Evolutionary conservation across 2,888 invertebrate species (phyloP), one percentile per base, ranked within the genome.

Genomic region (Platerodrilus igneus): DNA sequence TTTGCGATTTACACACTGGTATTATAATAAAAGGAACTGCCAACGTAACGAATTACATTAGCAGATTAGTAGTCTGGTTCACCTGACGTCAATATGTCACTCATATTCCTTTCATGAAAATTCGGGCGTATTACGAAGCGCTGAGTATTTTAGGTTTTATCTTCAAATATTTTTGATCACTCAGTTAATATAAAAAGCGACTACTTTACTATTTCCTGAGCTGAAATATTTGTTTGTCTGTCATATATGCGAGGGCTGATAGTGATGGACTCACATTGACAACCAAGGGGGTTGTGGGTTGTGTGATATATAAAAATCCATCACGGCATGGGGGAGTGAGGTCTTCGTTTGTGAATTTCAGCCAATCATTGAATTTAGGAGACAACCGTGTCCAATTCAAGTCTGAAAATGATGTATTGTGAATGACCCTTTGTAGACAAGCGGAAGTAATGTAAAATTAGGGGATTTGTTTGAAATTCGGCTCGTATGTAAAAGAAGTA

Each of bases 41-140:
- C 65, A 64, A 58, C 57, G 58, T 62, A 60, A 66, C 63, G 63
- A 64, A 66, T 66, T 60, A 56, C 63, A 64, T 64, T 64, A 64
- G 58, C 57, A 62, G 65, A 64, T 66, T 65, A 65, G 63, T 56
- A 54, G 49, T 52, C 51, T 49, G 51, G 52, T 53, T 51, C 58
- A 59, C 57, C 58, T 60, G 59, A 60, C 55, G 56, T 59, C 60
- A 56, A 60, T 58, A 57, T 56, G 56, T 57, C 55, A 58, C 50
- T 52, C 47, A 38, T 42, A 40, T 45, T 43, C 7, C 4, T 6
- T 6, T n/a, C 21, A 21, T 21, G 8, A 21, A 21, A 21, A 21
- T 21, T 21, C 21, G 9, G 9, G 9, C 14, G n/a, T n/a, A n/a
- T 25, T 11, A 8, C 6, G 9, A 25, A 25, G 14, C 25, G 14